Evolutionary conservation across 2,797 vertebrate genomes (phyloP).

Genomic region (Hyperoplus immaculatus): DNA sequence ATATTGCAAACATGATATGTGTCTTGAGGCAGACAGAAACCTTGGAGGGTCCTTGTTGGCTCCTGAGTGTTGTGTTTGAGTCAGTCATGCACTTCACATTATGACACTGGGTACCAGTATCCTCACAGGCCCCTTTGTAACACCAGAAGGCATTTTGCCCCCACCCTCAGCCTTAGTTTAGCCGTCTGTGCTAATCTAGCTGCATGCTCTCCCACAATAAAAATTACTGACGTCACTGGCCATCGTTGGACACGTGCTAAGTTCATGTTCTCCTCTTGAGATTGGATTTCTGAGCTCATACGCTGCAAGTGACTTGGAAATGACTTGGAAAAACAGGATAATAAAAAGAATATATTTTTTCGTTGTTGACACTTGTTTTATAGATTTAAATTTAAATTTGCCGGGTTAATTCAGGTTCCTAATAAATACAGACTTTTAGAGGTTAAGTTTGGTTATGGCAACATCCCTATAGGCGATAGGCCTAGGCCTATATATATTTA

Average conservation of each 20-base stretch:
- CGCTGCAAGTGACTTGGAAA: neutral
- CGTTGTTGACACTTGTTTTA: neutral
- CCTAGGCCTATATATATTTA: neutral
- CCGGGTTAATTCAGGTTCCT: neutral
- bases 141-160: conserved; percentile 60
- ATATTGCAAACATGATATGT: conserved; percentile 8
- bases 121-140: conserved; percentile 21
- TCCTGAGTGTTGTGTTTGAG: neutral
- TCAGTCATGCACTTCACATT: conserved; percentile 10
- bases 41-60: neutral
- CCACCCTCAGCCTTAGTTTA: conserved; percentile 56
- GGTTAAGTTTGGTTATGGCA: neutral
- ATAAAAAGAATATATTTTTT: neutral
- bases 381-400: neutral
- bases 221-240: conserved; percentile 84
- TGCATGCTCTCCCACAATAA: conserved; percentile 83
- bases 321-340: neutral
- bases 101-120: conserved; percentile 11
- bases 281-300: neutral
- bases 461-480: too few relatives aligned
- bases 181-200: conserved; percentile 65
- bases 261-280: conserved; percentile 49
- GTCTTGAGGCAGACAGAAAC: neutral
- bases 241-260: conserved; percentile 68
- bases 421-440: neutral